Conservation (phyloP, 2,888 invertebrate genomes). For the Pyrochroa serraticornis region DNA sequence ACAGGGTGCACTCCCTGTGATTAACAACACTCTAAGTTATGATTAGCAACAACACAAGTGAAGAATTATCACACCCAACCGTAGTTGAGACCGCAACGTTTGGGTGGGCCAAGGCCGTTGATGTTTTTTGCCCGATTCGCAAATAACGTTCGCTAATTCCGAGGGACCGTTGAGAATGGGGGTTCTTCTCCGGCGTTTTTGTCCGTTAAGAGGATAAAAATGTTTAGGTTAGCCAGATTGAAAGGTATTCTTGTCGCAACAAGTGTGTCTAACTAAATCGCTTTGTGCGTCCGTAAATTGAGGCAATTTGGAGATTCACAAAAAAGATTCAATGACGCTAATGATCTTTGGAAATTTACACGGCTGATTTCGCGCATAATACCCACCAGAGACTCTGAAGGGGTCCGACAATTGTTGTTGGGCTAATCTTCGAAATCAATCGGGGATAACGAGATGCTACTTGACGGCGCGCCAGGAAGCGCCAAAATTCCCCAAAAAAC, state of each 20-base stretch:
- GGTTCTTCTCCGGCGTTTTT: conserved; percentile 23
- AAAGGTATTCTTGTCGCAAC: conserved; percentile 35
- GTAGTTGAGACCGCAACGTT: conserved; percentile 36
- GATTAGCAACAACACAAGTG: conserved; percentile 44
- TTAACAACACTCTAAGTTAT: conserved; percentile 31
- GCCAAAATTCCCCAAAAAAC: too few species aligned
- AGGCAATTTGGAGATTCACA: conserved; percentile 37
- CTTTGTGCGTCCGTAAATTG: conserved; percentile 35
- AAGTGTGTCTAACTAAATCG: conserved; percentile 38
- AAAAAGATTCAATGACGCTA: conserved; percentile 28
- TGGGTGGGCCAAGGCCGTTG: conserved; percentile 36
- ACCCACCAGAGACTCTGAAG: conserved; percentile 15
- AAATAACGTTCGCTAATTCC: conserved; percentile 25
- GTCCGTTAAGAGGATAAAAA: conserved; percentile 27
- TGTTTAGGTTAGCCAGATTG: conserved; percentile 8
- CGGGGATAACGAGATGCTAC: conserved; percentile 18
- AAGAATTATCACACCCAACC: conserved; percentile 41
- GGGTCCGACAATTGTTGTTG: conserved; percentile 8
- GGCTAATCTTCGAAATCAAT: conserved; percentile 3
- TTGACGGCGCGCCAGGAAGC: conserved; percentile 29
- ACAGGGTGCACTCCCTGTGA: conserved; percentile 34
- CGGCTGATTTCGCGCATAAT: conserved; percentile 32
- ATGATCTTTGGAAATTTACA: conserved; percentile 31
- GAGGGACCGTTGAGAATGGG: conserved; percentile 20
- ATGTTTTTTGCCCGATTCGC: conserved; percentile 19